phyloP scores from a whole-genome alignment of 2,888 invertebrate genomes.

The Ormia ochracea region DNA sequence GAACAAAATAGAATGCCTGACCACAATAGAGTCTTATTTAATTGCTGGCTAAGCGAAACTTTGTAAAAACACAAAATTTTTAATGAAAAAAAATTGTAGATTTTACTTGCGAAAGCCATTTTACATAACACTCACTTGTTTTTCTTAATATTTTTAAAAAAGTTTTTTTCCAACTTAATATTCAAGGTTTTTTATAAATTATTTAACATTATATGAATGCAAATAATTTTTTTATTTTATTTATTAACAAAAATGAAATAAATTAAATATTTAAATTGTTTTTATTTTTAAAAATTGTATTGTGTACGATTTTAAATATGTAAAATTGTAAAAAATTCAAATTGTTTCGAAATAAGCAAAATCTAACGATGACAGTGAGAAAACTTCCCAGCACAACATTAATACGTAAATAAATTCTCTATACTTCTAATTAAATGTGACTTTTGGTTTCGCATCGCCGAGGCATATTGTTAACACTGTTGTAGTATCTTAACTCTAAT shows the following conservation, averaged over 20 bases:
- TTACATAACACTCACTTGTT: background rate
- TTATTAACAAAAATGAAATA: background rate
- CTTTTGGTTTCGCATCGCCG: background rate
- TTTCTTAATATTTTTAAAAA: background rate
- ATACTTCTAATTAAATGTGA: background rate
- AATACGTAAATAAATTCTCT: slow-evolving; percentile 22
- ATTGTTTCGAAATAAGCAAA: background rate
- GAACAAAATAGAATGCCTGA: too few relatives aligned
- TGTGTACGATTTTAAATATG: slow-evolving; percentile 6
- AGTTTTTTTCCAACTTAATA: background rate
- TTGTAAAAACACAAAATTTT: too few relatives aligned
- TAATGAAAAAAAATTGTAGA: too few relatives aligned
- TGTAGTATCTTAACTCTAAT: background rate
- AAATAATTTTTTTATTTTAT: background rate
- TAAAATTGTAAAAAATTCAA: background rate
- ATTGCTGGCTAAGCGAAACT: too few relatives aligned
- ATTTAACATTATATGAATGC: background rate
- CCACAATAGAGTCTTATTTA: too few relatives aligned
- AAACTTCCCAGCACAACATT: slow-evolving; percentile 13
- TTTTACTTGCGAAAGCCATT: too few relatives aligned
- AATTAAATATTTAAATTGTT: background rate
- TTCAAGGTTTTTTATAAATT: background rate
- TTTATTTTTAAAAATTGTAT: background rate
- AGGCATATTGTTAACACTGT: background rate
- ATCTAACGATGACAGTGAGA: slow-evolving; percentile 21